A percentile compares a stretch with the other conserved stretches of the same genome.
phyloP scores from a whole-genome alignment of 2,888 invertebrate species.

The Hemaris fuciformis region DNA sequence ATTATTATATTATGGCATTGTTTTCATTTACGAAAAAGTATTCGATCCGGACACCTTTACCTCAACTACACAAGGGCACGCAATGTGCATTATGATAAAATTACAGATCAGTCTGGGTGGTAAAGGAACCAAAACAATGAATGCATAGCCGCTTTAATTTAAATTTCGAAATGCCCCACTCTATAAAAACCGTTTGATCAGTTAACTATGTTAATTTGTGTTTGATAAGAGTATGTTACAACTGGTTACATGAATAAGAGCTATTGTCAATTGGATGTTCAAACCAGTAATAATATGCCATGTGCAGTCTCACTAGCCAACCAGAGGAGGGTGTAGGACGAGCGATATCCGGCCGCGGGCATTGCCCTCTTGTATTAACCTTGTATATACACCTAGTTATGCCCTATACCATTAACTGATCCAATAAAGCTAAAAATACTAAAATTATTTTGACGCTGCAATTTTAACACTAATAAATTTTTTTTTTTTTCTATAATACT shows the following conservation, averaged over 20 bases:
- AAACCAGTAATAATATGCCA: conserved; percentile 23
- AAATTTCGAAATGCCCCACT: background rate
- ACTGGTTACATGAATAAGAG: conserved; percentile 12
- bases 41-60: no score
- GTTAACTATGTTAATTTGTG: background rate
- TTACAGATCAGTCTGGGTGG: no score
- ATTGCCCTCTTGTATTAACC: conserved; percentile 58
- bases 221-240: conserved; percentile 12
- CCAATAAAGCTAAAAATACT: conserved; percentile 18
- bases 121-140: background rate
- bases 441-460: background rate
- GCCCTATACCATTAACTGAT: conserved; percentile 17
- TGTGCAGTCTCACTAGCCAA: conserved; percentile 30
- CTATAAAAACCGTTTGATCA: background rate
- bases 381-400: conserved; percentile 45
- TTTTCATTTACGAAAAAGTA: no score
- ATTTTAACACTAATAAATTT: no score
- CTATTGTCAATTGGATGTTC: conserved; percentile 13
- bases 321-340: conserved; percentile 40
- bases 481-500: no score
- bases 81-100: no score
- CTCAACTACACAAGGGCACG: no score
- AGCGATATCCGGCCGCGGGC: conserved; percentile 52
- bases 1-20: no score
- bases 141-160: background rate